phyloP scores from a whole-genome alignment of 2,888 invertebrate species.

The Dyspetes luteomarginatus region DNA sequence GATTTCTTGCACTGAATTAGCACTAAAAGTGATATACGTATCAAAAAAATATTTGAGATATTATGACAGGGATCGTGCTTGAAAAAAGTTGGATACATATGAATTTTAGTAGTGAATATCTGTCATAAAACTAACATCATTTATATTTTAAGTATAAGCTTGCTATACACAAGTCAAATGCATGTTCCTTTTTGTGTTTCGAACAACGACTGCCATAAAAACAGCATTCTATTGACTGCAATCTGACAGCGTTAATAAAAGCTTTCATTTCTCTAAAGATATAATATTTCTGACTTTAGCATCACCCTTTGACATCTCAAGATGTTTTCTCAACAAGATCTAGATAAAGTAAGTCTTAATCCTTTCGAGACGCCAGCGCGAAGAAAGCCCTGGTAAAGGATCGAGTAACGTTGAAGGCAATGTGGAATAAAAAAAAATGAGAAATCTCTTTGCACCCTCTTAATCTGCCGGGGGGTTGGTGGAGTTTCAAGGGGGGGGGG shows the following conservation, averaged over 20 bases:
- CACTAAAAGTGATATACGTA: too few relatives aligned
- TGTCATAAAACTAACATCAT: too few relatives aligned
- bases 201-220: too few relatives aligned
- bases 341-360: constrained; percentile 29
- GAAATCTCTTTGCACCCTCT: constrained; percentile 79
- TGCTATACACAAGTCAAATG: too few relatives aligned
- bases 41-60: too few relatives aligned
- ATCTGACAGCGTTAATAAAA: not conserved
- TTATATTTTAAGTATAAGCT: too few relatives aligned
- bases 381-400: constrained; percentile 21
- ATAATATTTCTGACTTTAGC: constrained; percentile 2
- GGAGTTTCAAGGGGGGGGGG: constrained; percentile 57
- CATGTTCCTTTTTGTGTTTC: too few relatives aligned
- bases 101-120: too few relatives aligned
- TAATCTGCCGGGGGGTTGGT: constrained; percentile 74
- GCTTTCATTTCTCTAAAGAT: not conserved
- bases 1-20: too few relatives aligned
- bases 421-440: constrained; percentile 62
- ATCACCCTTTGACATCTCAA: constrained; percentile 16
- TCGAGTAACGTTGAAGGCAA: constrained; percentile 20
- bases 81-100: too few relatives aligned
- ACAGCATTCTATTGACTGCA: too few relatives aligned
- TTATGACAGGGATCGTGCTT: too few relatives aligned
- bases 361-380: constrained; percentile 17
- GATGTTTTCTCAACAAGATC: constrained; percentile 7